Conservation (phyloP, 2,113 vertebrate species). For the Anthoscopus minutus region DNA sequence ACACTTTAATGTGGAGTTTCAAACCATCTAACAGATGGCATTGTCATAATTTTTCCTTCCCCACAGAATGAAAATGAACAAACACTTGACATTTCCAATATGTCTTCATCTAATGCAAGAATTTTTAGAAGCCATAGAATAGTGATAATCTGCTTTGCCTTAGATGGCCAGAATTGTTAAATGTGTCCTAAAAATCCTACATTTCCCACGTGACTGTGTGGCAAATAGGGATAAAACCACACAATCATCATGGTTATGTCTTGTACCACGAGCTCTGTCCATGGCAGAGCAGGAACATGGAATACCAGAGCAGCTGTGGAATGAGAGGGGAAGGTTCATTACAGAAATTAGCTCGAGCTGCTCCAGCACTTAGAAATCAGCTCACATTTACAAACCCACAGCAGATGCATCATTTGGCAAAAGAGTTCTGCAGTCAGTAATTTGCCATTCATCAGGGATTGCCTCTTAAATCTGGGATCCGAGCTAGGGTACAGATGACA, state of each 20-base stretch:
- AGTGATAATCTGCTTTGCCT: background rate
- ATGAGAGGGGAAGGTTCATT: background rate
- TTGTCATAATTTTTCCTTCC: conserved; percentile 35
- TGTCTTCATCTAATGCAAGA: conserved; percentile 17
- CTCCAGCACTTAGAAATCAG: conserved; percentile 37
- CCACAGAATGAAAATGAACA: conserved; percentile 45
- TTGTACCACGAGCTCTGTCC: background rate
- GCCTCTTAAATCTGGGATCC: conserved; percentile 35
- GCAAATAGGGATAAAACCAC: background rate
- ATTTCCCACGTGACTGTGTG: background rate
- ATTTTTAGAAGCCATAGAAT: conserved; percentile 2
- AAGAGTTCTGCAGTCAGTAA: conserved; percentile 9
- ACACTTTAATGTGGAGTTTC: conserved; percentile 7
- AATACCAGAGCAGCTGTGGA: background rate
- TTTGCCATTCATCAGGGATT: conserved; percentile 59
- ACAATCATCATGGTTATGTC: background rate
- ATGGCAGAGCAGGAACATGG: background rate
- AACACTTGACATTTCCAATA: conserved; percentile 53
- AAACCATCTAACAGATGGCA: conserved; percentile 50
- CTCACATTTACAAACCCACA: conserved; percentile 32
- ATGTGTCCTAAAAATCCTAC: background rate
- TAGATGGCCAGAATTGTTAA: background rate
- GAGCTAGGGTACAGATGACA: conserved; percentile 26
- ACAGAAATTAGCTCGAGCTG: conserved; percentile 28
- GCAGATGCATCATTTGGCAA: conserved; percentile 48